These are phyloP conservation scores for Platichthys stellatus DNA, from an alignment of 2,113 vertebrate genomes.

Conservation along the genomic window DNA sequence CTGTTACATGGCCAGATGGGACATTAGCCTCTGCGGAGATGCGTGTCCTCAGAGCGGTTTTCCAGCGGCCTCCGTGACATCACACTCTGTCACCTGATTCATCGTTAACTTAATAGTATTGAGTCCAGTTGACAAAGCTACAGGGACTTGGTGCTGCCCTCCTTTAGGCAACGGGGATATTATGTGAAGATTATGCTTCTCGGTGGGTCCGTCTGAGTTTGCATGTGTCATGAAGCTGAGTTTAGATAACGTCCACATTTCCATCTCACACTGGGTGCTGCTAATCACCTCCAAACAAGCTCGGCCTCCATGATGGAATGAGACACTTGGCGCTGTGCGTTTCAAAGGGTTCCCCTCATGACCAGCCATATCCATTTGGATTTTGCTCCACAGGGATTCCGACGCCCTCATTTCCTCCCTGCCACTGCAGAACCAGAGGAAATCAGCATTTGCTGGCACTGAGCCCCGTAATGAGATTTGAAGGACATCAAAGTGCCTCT, in stretches of 20 bases:
- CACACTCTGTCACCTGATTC: too few relatives aligned
- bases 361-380: conserved; percentile 49
- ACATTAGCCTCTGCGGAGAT: too few relatives aligned
- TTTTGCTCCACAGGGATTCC: conserved; percentile 72
- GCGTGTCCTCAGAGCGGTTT: too few relatives aligned
- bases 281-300: conserved; percentile 50
- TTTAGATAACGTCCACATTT: conserved; percentile 17
- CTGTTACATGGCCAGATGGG: too few relatives aligned
- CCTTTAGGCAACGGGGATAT: neutral
- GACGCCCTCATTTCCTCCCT: conserved; percentile 65
- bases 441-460: neutral
- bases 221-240: neutral
- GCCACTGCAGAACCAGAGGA: conserved; percentile 34
- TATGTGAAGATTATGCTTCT: neutral
- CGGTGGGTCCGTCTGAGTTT: neutral
- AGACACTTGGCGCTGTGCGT: conserved; percentile 33
- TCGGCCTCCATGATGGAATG: conserved; percentile 33
- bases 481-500: conserved; percentile 79
- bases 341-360: conserved; percentile 57
- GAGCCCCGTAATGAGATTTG: conserved; percentile 82
- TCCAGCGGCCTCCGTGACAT: too few relatives aligned
- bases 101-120: too few relatives aligned
- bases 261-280: conserved; percentile 30
- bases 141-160: too few relatives aligned
- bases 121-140: too few relatives aligned